phyloP scores from a whole-genome alignment of 2,113 vertebrate species.

The Protomyctophum bolini region DNA sequence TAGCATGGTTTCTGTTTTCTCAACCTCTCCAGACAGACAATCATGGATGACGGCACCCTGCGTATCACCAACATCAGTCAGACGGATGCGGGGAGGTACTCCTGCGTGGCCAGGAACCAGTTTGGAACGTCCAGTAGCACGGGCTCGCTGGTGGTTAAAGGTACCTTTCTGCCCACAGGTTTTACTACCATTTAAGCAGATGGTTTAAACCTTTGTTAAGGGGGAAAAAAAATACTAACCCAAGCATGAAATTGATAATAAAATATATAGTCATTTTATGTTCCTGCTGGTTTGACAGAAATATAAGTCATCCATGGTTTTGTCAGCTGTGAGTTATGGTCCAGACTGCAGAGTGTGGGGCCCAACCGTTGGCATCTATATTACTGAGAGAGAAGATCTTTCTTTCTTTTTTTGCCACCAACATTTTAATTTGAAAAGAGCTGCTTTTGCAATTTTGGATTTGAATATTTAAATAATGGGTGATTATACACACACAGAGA shows the following conservation, averaged over 20 bases:
- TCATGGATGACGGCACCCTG: slow-evolving; percentile 83
- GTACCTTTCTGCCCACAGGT: slow-evolving; percentile 66
- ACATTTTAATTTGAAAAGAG: slow-evolving; percentile 66
- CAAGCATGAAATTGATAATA: slow-evolving; percentile 83
- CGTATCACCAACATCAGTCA: slow-evolving; percentile 83
- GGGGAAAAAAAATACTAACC: slow-evolving; percentile 57
- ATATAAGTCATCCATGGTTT: slow-evolving; percentile 77
- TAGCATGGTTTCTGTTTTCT: slow-evolving; percentile 14
- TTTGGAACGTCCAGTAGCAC: slow-evolving; percentile 83
- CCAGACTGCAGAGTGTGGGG: slow-evolving; percentile 60
- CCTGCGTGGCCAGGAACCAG: slow-evolving; percentile 84
- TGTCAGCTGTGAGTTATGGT: slow-evolving; percentile 82
- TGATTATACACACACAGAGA: slow-evolving; percentile 27
- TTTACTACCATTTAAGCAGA: slow-evolving; percentile 39
- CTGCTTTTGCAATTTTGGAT: slow-evolving; percentile 55
- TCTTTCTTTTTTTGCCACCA: slow-evolving; percentile 47
- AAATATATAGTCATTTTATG: slow-evolving; percentile 81
- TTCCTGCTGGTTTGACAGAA: slow-evolving; percentile 75
- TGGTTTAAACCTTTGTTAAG: slow-evolving; percentile 63
- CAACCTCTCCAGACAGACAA: slow-evolving; percentile 56
- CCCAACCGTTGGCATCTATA: slow-evolving; percentile 43
- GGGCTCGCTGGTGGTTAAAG: slow-evolving; percentile 85
- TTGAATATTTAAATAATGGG: slow-evolving; percentile 57
- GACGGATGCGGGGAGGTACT: slow-evolving; percentile 81
- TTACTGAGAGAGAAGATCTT: slow-evolving; percentile 50